A percentile compares a stretch with the other conserved stretches of the same genome.
Conservation (phyloP, 2,113 vertebrate genomes). For the Octodon degus region DNA sequence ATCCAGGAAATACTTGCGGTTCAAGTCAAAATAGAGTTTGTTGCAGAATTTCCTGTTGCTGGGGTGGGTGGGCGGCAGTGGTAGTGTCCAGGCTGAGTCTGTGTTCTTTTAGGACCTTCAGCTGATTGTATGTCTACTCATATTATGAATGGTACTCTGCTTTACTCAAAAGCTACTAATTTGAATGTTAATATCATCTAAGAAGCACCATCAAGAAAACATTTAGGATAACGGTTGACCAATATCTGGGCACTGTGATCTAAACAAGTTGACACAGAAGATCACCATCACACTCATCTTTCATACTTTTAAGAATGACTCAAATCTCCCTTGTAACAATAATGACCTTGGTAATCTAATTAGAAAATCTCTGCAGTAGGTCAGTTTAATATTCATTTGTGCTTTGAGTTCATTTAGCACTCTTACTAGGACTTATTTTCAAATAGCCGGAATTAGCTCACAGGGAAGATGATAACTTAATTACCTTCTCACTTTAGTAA, state of each 20-base stretch:
- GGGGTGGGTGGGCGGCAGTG: fast-evolving
- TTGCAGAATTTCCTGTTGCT: background rate
- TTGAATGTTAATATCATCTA: background rate
- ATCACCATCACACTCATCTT: background rate
- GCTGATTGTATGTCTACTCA: background rate
- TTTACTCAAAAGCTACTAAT: background rate
- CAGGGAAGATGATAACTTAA: slow-evolving; percentile 71
- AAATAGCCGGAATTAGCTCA: slow-evolving; percentile 49
- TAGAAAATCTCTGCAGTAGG: slow-evolving; percentile 64
- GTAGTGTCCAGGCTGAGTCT: background rate
- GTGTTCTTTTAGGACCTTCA: background rate
- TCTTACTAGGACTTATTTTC: slow-evolving; percentile 74
- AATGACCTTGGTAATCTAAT: slow-evolving; percentile 45
- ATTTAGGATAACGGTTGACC: background rate
- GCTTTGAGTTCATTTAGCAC: slow-evolving; percentile 63
- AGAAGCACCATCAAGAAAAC: background rate
- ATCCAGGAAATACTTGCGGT: background rate
- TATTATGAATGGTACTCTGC: background rate
- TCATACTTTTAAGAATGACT: background rate
- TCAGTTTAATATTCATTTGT: slow-evolving; percentile 69
- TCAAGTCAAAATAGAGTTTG: background rate
- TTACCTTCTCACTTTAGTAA: slow-evolving; percentile 76
- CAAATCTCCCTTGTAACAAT: slow-evolving; percentile 35
- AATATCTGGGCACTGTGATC: background rate
- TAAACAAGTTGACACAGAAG: background rate